Base-by-base conservation (phyloP, 2,797 vertebrate species). In the Lacerta bilineata region DNA sequence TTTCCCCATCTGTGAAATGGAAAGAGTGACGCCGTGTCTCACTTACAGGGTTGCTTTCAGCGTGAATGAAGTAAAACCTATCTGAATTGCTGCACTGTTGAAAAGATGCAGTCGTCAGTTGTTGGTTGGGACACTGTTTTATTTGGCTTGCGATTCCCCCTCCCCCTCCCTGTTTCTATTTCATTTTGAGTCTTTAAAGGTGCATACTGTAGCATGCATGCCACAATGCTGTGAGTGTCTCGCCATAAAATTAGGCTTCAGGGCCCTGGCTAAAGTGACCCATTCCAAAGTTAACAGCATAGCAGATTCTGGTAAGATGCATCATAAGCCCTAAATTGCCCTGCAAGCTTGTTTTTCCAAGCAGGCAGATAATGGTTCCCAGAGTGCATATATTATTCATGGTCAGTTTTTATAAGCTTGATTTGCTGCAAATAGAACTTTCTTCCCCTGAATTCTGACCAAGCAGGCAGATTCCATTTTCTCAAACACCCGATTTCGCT, bases 271-370 rank as follows among this genome's bases (percentile, higher is more conserved):
- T 72, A 74, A 76, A 88, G 46, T 41, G 61, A 39, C 69, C 87
- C 84, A 74, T 64, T 68, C 71, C 69, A 66, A 13, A 81, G 29
- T 20, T n/a, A 91, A 85, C 88, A 6, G 46, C 72, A 4, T 2
- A 81, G 82, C 33, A 82, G 11, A 86, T 88, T 59, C 59, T 76
- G n/a, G 5, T 8, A 43, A 66, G 64, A 80, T 89, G 29, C 27
- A 90, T 82, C 72, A 50, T 75, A 81, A 89, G 81, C 10, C 85
- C 71, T 25, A 74, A 55, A 39, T 50, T 75, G 78, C 55, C 8
- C 23, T 80, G 41, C 25, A 1, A 4, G 83, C 93, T 91, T 88
- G 5, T 2, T 91, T 88, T 83, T 87, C 39, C 23, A 46, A 4
- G 36, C 66, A 89, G 68, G 18, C 27, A 25, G 17, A 83, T 0